These are phyloP conservation scores for Pammene fasciana DNA, from an alignment of 2,888 invertebrate genomes.

Conservation along the genomic window DNA sequence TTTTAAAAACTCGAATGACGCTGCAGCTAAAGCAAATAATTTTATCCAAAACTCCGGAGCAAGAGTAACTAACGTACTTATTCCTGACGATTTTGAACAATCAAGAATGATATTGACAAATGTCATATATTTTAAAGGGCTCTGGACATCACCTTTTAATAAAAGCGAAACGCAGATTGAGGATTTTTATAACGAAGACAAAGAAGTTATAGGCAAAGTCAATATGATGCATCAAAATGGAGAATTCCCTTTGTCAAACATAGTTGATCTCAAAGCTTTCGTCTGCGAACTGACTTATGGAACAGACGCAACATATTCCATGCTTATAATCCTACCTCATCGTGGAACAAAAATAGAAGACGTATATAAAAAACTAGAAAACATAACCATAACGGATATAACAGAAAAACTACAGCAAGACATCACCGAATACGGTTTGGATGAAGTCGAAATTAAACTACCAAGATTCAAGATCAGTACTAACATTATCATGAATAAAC, in stretches of 20 bases:
- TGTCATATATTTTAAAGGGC: slow-evolving; percentile 88
- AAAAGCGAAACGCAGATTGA: slow-evolving; percentile 78
- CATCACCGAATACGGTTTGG: slow-evolving; percentile 77
- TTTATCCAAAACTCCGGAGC: slow-evolving; percentile 70
- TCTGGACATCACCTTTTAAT: slow-evolving; percentile 87
- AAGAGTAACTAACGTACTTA: slow-evolving; percentile 69
- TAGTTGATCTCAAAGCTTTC: slow-evolving; percentile 82
- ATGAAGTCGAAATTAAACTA: slow-evolving; percentile 85
- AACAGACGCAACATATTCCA: slow-evolving; percentile 78
- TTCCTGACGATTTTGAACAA: slow-evolving; percentile 79
- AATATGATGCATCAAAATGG: slow-evolving; percentile 89
- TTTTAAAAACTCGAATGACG: slow-evolving; percentile 65
- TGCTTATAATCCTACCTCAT: slow-evolving; percentile 86
- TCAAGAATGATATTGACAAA: slow-evolving; percentile 87
- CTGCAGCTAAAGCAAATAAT: slow-evolving; percentile 66
- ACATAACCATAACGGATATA: slow-evolving; percentile 78
- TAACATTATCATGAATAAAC: slow-evolving; percentile 83
- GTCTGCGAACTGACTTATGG: slow-evolving; percentile 88
- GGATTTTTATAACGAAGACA: slow-evolving; percentile 84
- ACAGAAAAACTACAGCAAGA: slow-evolving; percentile 76
- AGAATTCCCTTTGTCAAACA: slow-evolving; percentile 82
- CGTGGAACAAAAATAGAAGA: slow-evolving; percentile 74
- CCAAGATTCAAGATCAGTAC: slow-evolving; percentile 85
- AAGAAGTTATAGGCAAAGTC: slow-evolving; percentile 78
- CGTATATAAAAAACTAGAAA: slow-evolving; percentile 80